These are phyloP conservation scores for Leptinotarsa texana DNA, from an alignment of 1,140 invertebrate genomes.

Conservation along the genomic window DNA sequence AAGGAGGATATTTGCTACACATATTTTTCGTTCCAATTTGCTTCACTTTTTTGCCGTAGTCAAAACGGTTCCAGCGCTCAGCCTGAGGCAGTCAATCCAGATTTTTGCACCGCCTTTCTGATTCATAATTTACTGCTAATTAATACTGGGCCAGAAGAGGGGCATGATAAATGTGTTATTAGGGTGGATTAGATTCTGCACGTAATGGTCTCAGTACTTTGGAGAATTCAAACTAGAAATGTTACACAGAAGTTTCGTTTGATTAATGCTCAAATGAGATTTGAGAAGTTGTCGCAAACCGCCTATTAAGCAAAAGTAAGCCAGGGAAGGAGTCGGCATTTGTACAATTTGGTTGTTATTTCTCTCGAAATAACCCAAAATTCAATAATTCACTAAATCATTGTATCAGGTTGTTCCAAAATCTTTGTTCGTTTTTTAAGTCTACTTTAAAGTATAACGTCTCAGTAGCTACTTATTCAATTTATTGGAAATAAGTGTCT, in stretches of 20 bases:
- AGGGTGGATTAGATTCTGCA: slow-evolving; percentile 5
- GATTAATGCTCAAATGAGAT: slow-evolving; percentile 5
- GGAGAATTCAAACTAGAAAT: slow-evolving; percentile 4
- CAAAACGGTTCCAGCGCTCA: background rate
- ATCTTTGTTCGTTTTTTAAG: too few relatives aligned
- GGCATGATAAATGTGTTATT: background rate
- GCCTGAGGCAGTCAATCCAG: background rate
- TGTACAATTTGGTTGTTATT: too few relatives aligned
- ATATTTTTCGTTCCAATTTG: background rate
- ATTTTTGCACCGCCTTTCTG: slow-evolving; percentile 12
- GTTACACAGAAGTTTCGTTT: slow-evolving; percentile 16
- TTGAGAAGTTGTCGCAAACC: background rate
- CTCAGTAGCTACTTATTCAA: too few relatives aligned
- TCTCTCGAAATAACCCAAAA: too few relatives aligned
- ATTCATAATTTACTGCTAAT: slow-evolving; percentile 19
- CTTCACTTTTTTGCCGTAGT: background rate
- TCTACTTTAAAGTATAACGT: too few relatives aligned
- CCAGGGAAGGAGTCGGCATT: too few relatives aligned
- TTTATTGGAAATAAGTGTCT: too few relatives aligned
- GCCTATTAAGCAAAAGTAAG: background rate
- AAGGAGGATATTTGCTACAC: background rate
- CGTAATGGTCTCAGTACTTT: background rate
- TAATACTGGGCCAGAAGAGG: background rate
- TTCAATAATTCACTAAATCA: too few relatives aligned
- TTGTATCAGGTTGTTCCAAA: too few relatives aligned